Base-by-base conservation (phyloP, 2,113 vertebrate species). In the Beaufortia kweichowensis region DNA sequence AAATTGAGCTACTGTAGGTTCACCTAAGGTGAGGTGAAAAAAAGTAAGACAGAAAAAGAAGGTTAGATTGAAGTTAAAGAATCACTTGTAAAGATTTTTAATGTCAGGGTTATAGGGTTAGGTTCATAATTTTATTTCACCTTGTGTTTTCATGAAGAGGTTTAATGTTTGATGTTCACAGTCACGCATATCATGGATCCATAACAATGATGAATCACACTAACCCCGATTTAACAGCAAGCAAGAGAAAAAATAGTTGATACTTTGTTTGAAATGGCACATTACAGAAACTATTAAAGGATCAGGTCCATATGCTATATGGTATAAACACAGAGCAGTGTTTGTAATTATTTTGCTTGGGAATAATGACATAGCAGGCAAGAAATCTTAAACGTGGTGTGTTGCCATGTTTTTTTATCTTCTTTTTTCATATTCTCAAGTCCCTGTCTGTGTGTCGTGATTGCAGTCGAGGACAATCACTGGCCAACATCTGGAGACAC, bases 401-500 rank as follows among this genome's bases (percentile, higher is more conserved):
- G 33, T 43, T 77, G 79, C 77, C 63, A 59, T 66, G 57, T 72
- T 61, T 79, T 59, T 31, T 74, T 67, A n/a, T 82, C 67, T 68
- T 79, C 60, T 76, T 50, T 63, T 65, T 23, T 53, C 15, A 2
- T n/a, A n/a, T 21, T 61, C 66, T 60, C 77, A 9, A 59, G 53
- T 61, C 76, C 75, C 81, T 74, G 79, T 78, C 81, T 71, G 53
- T 63, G 70, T 28, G 31, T 23, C 71, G 62, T 84, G 80, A 86
- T 87, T 86, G 76, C 67, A 82, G 77, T 60, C 64, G 65, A 76
- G 56, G 81, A 81, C 62, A 79, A 60, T 83, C 82, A 72, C 80
- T 80, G 76, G 81, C 86, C 76, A 83, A 90, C 90, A 91, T 91
- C 90, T 90, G 88, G 87, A 90, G 87, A 83, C 46, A 12, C 79